Percentiles rank a stretch among this genome's conserved stretches.
Conservation (phyloP, 2,113 vertebrate genomes). For the Austrofundulus limnaeus region DNA sequence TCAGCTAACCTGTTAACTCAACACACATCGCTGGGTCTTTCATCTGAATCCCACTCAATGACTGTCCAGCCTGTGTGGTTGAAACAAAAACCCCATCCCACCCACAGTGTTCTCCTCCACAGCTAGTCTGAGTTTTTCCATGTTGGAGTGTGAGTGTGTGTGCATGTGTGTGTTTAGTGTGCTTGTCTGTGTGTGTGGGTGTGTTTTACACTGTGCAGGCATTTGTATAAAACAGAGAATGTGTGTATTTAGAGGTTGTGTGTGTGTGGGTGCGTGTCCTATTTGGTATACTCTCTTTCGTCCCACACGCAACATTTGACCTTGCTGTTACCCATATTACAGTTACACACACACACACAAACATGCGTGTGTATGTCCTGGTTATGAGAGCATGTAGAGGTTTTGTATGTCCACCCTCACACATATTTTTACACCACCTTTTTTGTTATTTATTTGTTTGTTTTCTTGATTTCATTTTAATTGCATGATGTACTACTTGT, state of each 20-base stretch:
- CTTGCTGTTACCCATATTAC: conserved; percentile 61
- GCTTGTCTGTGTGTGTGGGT: conserved; percentile 23
- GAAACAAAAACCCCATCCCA: conserved; percentile 41
- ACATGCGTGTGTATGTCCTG: conserved; percentile 30
- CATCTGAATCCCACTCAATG: conserved; percentile 58
- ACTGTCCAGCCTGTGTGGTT: conserved; percentile 61
- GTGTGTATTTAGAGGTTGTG: conserved; percentile 51
- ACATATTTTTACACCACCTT: conserved; percentile 48
- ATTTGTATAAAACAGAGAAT: conserved; percentile 71
- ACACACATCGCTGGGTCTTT: conserved; percentile 44
- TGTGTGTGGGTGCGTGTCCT: conserved; percentile 20
- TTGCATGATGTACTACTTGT: conserved; percentile 75
- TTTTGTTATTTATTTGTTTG: conserved; percentile 34
- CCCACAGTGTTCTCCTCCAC: conserved; percentile 65
- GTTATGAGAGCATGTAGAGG: conserved; percentile 45
- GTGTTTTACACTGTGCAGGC: conserved; percentile 57
- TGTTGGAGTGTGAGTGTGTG: conserved; percentile 46
- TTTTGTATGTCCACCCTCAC: conserved; percentile 58
- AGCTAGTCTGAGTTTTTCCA: conserved; percentile 64
- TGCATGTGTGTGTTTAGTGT: conserved; percentile 24
- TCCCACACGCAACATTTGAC: conserved; percentile 67
- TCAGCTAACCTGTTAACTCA: conserved; percentile 34
- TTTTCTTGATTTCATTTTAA: conserved; percentile 27
- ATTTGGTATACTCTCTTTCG: conserved; percentile 52
- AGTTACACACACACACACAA: conserved; percentile 11